Base-by-base conservation (phyloP, 35 echinoderm and acorn worm species). In the Stichopus chloronotus region DNA sequence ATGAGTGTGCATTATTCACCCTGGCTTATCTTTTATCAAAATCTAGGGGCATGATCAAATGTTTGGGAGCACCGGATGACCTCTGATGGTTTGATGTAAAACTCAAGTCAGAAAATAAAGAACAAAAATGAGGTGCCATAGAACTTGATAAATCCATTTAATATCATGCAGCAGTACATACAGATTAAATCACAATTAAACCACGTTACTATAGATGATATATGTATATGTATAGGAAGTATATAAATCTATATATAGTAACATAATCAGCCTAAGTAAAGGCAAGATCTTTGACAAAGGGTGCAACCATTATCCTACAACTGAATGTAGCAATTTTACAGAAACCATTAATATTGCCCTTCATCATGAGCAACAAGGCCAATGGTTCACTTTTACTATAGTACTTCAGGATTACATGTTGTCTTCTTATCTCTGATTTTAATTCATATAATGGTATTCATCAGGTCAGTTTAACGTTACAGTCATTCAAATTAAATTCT, bases 141-240 rank as follows among this genome's bases (percentile, higher is more conserved):
- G 17, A 55, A 85, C 82, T 56, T 57, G 58, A 58, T 85, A 85
- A 85, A 85, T 85, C 82, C 82, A 85, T 85, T 85, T 85, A 85
- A 74, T 85, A 58, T 58, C 82, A 85, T 85, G 82, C 82, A 85
- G 82, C 82, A 85, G 82, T 85, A 85, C 82, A 85, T 85, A 85
- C 82, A 85, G 55, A 85, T 85, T 53, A 85, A 85, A 85, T 85
- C 54, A 85, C 82, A 85, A 56, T 85, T 85, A 85, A 85, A 85
- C 82, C 1, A 56, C 20, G 82, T 58, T 85, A 85, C 82, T 58
- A 85, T 85, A 85, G 14, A 58, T 85, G 52, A 58, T 56, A 85
- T 85, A 58, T 84, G 81, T 43, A 84, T 85, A 85, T 85, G 57
- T 85, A 85, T 85, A 85, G 14, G 17, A 85, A 58, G 54, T 85